Base-by-base conservation (phyloP, 2,888 invertebrate species). In the Orthosia gothica region DNA sequence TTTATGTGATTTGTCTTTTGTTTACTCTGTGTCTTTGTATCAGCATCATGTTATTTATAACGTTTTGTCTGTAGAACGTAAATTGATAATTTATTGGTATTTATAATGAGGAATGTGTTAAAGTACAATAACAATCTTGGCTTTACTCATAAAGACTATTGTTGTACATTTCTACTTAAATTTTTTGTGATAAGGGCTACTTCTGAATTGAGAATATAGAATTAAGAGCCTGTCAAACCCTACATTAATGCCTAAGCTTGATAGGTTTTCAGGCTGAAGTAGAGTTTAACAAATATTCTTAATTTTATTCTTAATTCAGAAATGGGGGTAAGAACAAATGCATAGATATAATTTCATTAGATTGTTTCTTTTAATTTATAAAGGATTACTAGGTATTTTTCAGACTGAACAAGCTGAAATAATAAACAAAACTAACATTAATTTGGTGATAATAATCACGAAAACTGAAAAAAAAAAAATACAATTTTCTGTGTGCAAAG, bases 21-120 rank as follows among this genome's bases (percentile, higher is more conserved):
- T 78, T 75, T 70, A 70, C n/a, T 71, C 40, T 79, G 23, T 70
- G 63, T 69, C n/a, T 62, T 73, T 72, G 49, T 69, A 50, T 73
- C 59, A 67, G 87, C 76, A 81, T 80, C 64, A 77, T 79, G 63
- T 81, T 79, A 64, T 64, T 76, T 70, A 57, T 65, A 67, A 61
- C 78, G 61, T 81, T 70, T 50, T 68, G 57, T 72, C 49, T 66
- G 74, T 61, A 70, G 65, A 69, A 13, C 23, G 23, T 59, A 20
- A 63, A 63, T 68, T 57, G 45, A 73, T 71, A 40, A 72, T 77
- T 70, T 74, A 81, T 74, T 67, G 66, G 32, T 64, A 71, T 52
- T 66, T 71, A 40, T 52, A n/a, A 52, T 65, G 47, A 13, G 18
- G n/a, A 54, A 13, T 59, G 26, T 20, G 58, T 81, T 76, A 76